Conservation (phyloP, 2,797 vertebrate genomes). For the Lerista edwardsae region DNA sequence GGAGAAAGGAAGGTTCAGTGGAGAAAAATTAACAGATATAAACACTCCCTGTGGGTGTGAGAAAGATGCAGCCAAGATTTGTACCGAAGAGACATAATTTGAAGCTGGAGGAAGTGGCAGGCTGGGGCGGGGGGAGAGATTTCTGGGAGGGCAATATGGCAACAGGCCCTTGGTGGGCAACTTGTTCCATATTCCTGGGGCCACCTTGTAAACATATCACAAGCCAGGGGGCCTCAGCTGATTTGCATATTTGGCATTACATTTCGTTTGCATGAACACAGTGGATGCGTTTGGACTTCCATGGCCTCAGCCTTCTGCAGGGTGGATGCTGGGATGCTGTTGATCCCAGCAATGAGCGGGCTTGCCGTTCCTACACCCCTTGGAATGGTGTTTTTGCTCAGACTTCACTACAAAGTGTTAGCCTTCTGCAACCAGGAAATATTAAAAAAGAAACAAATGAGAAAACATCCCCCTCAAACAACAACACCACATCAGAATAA, state of each 20-base stretch:
- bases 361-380: background rate
- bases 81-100: conserved; percentile 15
- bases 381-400: background rate
- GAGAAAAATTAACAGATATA: conserved; percentile 12
- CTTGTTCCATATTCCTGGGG: background rate
- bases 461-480: background rate
- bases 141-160: background rate
- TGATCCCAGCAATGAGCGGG: no score
- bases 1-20: conserved; percentile 27
- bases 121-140: background rate
- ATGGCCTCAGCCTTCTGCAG: no score
- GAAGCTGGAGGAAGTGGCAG: conserved; percentile 14
- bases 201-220: background rate
- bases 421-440: background rate
- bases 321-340: background rate
- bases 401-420: background rate
- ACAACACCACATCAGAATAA: background rate
- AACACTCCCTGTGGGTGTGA: conserved; percentile 27
- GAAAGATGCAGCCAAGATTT: conserved; percentile 19
- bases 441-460: background rate
- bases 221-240: background rate
- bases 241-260: background rate
- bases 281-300: background rate
- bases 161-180: accelerated
- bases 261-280: background rate